Evolutionary conservation across 2,797 vertebrate species (phyloP), one percentile per base, ranked within the genome.

Genomic region (Buphagus erythrorhynchus): DNA sequence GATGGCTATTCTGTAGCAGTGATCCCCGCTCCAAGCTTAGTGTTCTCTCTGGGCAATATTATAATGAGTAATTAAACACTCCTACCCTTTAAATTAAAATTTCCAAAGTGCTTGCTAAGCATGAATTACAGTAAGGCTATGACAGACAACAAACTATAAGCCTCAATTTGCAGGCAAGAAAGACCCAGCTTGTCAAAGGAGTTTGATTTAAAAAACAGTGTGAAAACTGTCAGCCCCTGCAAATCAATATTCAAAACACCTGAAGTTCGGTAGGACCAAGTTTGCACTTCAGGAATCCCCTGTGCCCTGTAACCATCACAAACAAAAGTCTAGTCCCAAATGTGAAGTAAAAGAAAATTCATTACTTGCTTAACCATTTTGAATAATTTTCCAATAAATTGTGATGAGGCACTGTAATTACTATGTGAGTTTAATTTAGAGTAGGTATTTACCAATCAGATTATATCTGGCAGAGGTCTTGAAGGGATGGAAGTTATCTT

Each of bases 311-410:
- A 82, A 52, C 9, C 10, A 45, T 45, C 0, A 0, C 16, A 55
- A 65, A 29, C 5, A 77, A 58, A 71, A 1, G 1, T 40, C 31
- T 51, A 13, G 45, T 74, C 75, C 61, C 67, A 93, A 84, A 62
- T 18, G 17, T 25, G 48, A 84, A 33, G 36, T 18, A 63, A 51
- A 65, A 65, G 29, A 55, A 77, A 63, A 67, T 61, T 48, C 52
- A n/a, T 88, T 62, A 49, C 33, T 91, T 78, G 45, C 67, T 81
- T 76, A 52, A 93, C 16, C 8, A 35, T 78, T 86, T 69, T 68
- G 73, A 91, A 75, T 92, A 90, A 79, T 92, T 93, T 94, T 86
- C 55, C 48, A 76, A 58, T 88, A 90, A 63, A 51, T 84, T 3
- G 3, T 82, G 67, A 85, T 78, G 74, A 86, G 63, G 25, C 55